Conservation (phyloP, 2,888 invertebrate species). For the Rugalucina vietnamica region DNA sequence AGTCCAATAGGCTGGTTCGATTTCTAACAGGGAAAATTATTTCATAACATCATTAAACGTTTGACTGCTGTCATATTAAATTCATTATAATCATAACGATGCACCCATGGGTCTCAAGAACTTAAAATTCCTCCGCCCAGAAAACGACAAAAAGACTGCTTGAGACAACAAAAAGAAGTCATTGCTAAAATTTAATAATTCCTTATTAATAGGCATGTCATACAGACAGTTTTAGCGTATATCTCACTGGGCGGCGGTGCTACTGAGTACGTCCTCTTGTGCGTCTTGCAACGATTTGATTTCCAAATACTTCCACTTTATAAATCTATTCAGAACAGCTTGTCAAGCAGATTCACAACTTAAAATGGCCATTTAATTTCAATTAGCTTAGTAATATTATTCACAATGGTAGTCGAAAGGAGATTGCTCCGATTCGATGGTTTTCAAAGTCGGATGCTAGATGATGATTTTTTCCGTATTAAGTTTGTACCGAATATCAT, state of each 20-base stretch:
- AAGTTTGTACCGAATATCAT: neutral
- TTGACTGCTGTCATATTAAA: too few relatives aligned
- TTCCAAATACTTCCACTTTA: conserved; percentile 34
- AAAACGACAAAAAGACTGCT: neutral
- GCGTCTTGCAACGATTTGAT: conserved; percentile 17
- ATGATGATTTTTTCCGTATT: conserved; percentile 34
- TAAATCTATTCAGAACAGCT: conserved; percentile 35
- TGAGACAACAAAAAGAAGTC: neutral
- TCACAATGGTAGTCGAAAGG: conserved; percentile 48
- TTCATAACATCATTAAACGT: too few relatives aligned
- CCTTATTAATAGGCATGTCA: conserved; percentile 59
- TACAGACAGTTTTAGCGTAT: conserved; percentile 33
- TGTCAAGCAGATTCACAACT: conserved; percentile 49
- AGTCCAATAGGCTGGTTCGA: too few relatives aligned
- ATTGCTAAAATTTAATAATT: conserved; percentile 26
- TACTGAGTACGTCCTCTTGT: conserved; percentile 38
- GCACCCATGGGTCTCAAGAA: too few relatives aligned
- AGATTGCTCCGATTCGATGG: conserved; percentile 43
- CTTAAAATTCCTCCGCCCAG: neutral
- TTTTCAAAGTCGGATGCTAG: conserved; percentile 29
- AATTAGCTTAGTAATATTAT: conserved; percentile 46
- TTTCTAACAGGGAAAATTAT: too few relatives aligned
- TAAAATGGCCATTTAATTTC: conserved; percentile 62
- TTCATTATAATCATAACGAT: too few relatives aligned
- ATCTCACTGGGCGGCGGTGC: conserved; percentile 42